Percentiles rank a stretch among this genome's conserved stretches.
These are phyloP conservation scores for Onychorhynchus coronatus DNA, from an alignment of 2,113 vertebrate species.

Conservation along the genomic window DNA sequence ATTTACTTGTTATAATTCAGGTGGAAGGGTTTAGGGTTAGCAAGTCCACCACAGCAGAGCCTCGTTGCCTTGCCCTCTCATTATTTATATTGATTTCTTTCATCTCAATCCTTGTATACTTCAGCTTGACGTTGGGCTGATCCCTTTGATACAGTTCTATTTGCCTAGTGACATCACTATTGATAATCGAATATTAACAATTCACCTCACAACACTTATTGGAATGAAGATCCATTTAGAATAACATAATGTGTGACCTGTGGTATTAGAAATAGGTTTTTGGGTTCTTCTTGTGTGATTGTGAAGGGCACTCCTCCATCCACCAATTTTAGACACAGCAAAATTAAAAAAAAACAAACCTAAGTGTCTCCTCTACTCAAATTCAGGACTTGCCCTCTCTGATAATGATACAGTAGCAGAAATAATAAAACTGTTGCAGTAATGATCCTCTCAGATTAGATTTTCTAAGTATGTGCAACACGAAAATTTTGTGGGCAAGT, in stretches of 20 bases:
- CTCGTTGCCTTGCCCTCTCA: neutral
- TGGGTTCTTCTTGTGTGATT: neutral
- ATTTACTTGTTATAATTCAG: conserved; percentile 61
- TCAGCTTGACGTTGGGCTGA: neutral
- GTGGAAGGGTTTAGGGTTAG: conserved; percentile 55
- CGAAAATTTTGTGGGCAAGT: neutral
- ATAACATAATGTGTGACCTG: neutral
- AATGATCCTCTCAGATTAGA: neutral
- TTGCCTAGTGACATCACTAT: conserved; percentile 18
- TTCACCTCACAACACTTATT: neutral
- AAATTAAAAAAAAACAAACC: neutral
- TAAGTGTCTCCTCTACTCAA: neutral
- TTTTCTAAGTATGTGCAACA: neutral
- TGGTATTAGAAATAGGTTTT: neutral
- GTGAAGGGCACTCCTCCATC: neutral
- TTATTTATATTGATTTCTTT: conserved; percentile 50
- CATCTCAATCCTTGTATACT: conserved; percentile 11
- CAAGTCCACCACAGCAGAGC: conserved; percentile 25
- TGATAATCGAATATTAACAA: neutral
- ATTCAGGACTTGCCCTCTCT: neutral
- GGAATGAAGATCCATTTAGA: neutral
- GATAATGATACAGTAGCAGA: neutral
- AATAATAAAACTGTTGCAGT: neutral
- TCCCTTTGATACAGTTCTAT: neutral
- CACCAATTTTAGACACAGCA: neutral